Conservation (phyloP, 2,113 vertebrate species). For the Aspidoscelis tigris region DNA sequence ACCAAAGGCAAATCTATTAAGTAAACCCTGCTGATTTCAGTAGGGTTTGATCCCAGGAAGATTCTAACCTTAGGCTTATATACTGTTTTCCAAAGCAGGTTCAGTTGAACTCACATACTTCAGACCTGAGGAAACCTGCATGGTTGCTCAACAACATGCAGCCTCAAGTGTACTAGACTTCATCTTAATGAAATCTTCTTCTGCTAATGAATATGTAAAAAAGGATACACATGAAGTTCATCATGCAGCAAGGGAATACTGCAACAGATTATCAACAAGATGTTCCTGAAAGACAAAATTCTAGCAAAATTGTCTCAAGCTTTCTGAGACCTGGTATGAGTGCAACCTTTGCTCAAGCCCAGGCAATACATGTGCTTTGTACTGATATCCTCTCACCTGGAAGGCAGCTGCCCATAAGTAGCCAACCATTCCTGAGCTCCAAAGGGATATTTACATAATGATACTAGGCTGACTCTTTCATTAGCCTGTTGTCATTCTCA, state of each 20-base stretch:
- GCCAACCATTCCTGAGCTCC: no score
- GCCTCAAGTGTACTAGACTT: neutral
- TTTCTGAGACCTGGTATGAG: neutral
- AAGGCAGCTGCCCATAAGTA: neutral
- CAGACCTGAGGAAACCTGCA: neutral
- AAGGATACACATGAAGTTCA: neutral
- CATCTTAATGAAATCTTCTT: neutral
- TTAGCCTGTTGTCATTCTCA: neutral
- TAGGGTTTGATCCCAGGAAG: neutral
- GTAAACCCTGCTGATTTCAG: neutral
- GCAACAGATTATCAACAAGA: neutral
- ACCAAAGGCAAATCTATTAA: neutral
- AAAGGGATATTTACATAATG: neutral
- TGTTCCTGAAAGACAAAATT: neutral
- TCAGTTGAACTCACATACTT: neutral
- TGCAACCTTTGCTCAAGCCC: neutral
- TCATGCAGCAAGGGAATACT: neutral
- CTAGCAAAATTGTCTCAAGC: neutral
- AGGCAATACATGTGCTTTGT: neutral
- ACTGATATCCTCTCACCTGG: neutral
- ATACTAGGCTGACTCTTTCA: neutral
- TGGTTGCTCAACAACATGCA: no score
- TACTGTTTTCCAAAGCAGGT: neutral
- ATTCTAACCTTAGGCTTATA: neutral
- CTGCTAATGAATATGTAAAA: neutral